Evolutionary conservation across 2,113 vertebrate genomes (phyloP).

Genomic region (Thryonomys swinderianus): DNA sequence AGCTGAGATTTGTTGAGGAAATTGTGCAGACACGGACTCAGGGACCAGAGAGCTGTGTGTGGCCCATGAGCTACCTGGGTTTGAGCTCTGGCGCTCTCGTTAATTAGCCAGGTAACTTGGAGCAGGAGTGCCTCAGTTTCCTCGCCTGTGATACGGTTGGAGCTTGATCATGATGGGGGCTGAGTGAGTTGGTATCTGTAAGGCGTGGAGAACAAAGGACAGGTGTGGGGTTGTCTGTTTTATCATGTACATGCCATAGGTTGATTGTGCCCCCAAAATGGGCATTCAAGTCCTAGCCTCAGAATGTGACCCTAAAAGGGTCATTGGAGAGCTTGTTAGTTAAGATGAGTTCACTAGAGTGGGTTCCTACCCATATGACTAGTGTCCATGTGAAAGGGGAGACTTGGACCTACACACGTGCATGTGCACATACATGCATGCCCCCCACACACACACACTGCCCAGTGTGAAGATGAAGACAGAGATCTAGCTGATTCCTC

Average conservation of each 20-base stretch:
- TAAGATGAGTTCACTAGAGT: not conserved
- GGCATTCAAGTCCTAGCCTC: not conserved
- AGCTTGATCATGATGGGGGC: not conserved
- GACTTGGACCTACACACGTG: not conserved
- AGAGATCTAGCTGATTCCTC: not conserved
- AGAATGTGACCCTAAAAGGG: not conserved
- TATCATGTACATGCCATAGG: no score
- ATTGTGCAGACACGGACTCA: not conserved
- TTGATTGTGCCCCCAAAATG: not conserved
- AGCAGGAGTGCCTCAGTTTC: not conserved
- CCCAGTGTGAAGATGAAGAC: not conserved
- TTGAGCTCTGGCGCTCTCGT: not conserved
- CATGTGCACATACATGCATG: not conserved
- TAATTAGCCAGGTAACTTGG: not conserved
- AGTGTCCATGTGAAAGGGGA: not conserved
- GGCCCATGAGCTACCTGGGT: accelerated
- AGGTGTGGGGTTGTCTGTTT: accelerated
- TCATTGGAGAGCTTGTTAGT: no score
- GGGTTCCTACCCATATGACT: not conserved
- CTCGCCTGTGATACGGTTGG: no score
- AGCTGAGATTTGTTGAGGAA: not conserved
- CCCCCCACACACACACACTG: not conserved
- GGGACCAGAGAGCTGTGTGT: accelerated
- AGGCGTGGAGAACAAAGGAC: accelerated
- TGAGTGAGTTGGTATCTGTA: accelerated